Percentiles rank a stretch among this genome's conserved stretches.
Conservation (phyloP, 1,140 invertebrate genomes). For the Epicauta chinensis region DNA sequence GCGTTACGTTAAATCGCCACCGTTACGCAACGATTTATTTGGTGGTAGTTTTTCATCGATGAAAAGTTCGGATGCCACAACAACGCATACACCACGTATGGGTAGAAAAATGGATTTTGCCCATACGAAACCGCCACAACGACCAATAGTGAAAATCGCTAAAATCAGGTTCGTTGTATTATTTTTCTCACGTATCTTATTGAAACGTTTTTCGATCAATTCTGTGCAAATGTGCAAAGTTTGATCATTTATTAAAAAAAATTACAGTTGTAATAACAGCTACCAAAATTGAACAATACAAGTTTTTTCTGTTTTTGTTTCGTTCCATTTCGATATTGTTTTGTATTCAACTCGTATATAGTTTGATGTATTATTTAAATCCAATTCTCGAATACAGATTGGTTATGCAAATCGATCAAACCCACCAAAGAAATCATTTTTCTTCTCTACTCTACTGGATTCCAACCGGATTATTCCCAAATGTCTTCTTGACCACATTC, state of each 20-base stretch:
- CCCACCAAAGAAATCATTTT: no score
- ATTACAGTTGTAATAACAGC: not conserved
- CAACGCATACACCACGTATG: conserved; percentile 19
- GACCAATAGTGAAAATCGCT: conserved; percentile 38
- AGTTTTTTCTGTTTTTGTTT: conserved; percentile 11
- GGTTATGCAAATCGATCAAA: conserved; percentile 12
- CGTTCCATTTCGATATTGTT: not conserved
- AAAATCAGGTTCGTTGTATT: conserved; percentile 37
- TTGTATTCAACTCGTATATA: not conserved
- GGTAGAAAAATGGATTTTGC: conserved; percentile 25
- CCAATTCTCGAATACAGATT: conserved; percentile 19
- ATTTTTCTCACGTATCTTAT: conserved; percentile 13
- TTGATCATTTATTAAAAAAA: conserved; percentile 19
- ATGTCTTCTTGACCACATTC: no score
- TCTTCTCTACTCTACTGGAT: no score
- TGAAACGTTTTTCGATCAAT: conserved; percentile 19
- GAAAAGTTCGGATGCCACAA: conserved; percentile 35
- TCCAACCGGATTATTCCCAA: no score
- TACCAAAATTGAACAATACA: conserved; percentile 14
- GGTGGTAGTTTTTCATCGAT: conserved; percentile 33
- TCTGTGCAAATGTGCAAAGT: conserved; percentile 19
- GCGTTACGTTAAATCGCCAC: not conserved
- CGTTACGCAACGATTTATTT: not conserved
- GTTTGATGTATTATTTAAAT: conserved; percentile 10
- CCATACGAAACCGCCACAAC: conserved; percentile 34